Evolutionary conservation across 2,888 invertebrate genomes (phyloP).

Genomic region (Acleris emargana): DNA sequence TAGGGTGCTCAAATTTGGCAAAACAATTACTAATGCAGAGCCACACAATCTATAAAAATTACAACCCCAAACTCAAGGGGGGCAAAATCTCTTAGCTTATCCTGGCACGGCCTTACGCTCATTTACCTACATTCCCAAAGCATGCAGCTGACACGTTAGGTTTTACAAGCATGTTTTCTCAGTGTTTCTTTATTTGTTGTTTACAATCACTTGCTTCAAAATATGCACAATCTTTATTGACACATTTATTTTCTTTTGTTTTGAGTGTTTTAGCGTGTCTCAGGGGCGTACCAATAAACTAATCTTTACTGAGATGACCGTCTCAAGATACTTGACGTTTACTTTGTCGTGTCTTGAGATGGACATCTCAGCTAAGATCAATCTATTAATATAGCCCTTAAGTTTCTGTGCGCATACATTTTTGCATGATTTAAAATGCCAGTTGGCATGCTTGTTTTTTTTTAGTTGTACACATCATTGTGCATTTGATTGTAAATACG

Average conservation of each 20-base stretch:
- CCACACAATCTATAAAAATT: too few species aligned
- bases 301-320: too few species aligned
- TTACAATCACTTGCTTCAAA: conserved; percentile 67
- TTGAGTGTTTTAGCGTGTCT: conserved; percentile 53
- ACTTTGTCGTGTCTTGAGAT: too few species aligned
- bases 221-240: conserved; percentile 39
- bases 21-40: too few species aligned
- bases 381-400: neutral
- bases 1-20: too few species aligned
- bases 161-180: conserved; percentile 69
- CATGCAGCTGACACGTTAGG: conserved; percentile 48
- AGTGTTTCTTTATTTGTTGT: conserved; percentile 53
- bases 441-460: conserved; percentile 24
- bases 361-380: too few species aligned
- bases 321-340: too few species aligned
- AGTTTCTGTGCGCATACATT: conserved; percentile 53
- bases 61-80: too few species aligned
- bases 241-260: conserved; percentile 44
- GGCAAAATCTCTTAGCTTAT: too few species aligned
- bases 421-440: conserved; percentile 50
- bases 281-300: too few species aligned
- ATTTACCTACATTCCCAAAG: conserved; percentile 42
- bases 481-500: conserved; percentile 54
- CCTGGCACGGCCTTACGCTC: too few species aligned
- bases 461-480: conserved; percentile 31